Evolutionary conservation across 2,113 vertebrate species (phyloP).

Genomic region (Colossoma macropomum): DNA sequence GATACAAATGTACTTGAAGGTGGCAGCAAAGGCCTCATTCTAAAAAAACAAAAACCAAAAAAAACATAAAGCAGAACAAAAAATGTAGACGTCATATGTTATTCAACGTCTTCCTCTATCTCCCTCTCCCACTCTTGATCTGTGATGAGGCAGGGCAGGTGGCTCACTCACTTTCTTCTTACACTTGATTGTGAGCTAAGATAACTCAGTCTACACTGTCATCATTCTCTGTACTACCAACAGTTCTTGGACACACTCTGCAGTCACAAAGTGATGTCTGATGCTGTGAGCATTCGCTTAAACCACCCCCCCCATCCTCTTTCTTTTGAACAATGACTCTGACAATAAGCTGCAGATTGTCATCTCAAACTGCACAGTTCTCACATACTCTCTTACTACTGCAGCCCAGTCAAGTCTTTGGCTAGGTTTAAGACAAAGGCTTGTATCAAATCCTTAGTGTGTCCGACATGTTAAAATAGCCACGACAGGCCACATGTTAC

Average conservation of each 20-base stretch:
- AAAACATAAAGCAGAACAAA: not conserved
- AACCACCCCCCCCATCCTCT: not conserved
- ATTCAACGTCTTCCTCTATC: not conserved
- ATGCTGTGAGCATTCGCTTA: not conserved
- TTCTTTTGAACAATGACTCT: not conserved
- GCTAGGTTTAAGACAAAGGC: not conserved
- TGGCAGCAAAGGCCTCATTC: not conserved
- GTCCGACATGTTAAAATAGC: not conserved
- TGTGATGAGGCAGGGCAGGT: constrained; percentile 25
- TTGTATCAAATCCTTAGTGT: not conserved
- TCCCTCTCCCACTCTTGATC: not conserved
- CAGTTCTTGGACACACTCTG: constrained; percentile 1
- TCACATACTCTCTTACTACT: not conserved
- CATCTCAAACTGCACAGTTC: not conserved
- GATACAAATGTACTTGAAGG: not conserved
- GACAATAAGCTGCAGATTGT: constrained; percentile 2
- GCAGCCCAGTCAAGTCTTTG: not conserved
- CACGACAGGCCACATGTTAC: not conserved
- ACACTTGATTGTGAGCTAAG: constrained; percentile 26
- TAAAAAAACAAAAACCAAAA: not conserved
- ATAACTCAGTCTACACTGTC: constrained; percentile 5
- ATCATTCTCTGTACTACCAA: not conserved
- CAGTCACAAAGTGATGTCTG: not conserved
- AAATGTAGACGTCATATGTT: not conserved
- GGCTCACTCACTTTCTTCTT: not conserved